phyloP scores from a whole-genome alignment of 2,113 vertebrate species.

The Triplophysa rosa region DNA sequence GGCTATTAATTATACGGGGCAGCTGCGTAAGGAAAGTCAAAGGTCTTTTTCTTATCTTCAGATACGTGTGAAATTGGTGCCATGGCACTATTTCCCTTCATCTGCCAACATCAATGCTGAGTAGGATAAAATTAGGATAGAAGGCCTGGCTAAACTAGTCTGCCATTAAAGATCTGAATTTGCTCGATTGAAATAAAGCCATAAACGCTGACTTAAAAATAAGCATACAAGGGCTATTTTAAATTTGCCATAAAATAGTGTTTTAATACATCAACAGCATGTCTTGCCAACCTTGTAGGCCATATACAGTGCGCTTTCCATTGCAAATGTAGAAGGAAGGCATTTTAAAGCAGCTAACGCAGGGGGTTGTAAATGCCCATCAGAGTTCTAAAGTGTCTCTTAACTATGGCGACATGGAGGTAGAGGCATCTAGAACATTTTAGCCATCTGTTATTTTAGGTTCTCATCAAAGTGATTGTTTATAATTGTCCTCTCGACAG shows the following conservation, averaged over 20 bases:
- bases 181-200: background rate
- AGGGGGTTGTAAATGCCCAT: background rate
- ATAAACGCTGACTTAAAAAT: background rate
- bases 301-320: background rate
- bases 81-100: slow-evolving; percentile 19
- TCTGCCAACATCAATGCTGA: background rate
- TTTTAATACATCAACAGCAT: background rate
- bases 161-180: slow-evolving; percentile 5
- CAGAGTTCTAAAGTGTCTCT: slow-evolving; percentile 1
- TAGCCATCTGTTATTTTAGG: slow-evolving; percentile 48
- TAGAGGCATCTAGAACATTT: slow-evolving; percentile 49
- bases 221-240: background rate
- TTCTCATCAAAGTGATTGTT: slow-evolving; percentile 50
- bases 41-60: slow-evolving; percentile 20
- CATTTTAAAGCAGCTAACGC: background rate
- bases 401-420: slow-evolving; percentile 18
- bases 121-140: background rate
- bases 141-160: slow-evolving; percentile 17
- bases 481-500: slow-evolving; percentile 52
- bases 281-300: background rate
- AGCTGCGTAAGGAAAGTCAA: slow-evolving; percentile 13
- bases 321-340: background rate
- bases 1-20: slow-evolving; percentile 32
- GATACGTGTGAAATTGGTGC: slow-evolving; percentile 32
- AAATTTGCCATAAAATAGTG: background rate